Conservation (phyloP, 2,113 vertebrate species). For the Sula dactylatra region DNA sequence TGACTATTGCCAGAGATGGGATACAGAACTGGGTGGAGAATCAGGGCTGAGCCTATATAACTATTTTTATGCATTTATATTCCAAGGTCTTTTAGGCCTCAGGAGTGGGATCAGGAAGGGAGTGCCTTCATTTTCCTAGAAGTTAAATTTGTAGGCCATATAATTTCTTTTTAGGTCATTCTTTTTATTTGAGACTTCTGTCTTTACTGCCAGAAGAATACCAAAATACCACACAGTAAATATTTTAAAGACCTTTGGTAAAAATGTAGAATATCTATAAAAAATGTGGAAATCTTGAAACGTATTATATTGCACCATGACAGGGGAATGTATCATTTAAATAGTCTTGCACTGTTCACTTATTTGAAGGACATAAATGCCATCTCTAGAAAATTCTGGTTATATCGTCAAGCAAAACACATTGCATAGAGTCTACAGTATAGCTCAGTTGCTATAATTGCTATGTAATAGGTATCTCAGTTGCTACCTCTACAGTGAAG, state of each 20-base stretch:
- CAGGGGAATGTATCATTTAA: neutral
- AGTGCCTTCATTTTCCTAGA: neutral
- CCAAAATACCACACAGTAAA: neutral
- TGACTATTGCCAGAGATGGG: neutral
- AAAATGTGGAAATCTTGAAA: neutral
- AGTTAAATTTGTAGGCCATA: neutral
- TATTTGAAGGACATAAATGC: neutral
- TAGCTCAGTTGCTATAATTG: neutral
- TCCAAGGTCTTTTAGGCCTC: neutral
- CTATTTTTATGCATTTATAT: neutral
- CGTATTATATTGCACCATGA: neutral
- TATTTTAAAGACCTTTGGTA: neutral
- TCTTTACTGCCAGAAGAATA: neutral
- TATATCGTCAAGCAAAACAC: neutral
- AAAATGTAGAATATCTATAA: neutral
- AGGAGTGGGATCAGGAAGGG: neutral
- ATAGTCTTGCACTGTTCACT: neutral
- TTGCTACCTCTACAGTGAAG: neutral
- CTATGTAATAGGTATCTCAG: neutral
- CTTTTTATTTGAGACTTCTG: neutral
- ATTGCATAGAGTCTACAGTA: neutral
- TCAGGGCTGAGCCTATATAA: neutral
- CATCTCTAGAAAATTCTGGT: neutral
- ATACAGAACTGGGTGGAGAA: neutral
- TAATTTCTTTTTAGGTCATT: neutral